phyloP scores from a whole-genome alignment of 2,113 vertebrate species.

The Sprattus sprattus region DNA sequence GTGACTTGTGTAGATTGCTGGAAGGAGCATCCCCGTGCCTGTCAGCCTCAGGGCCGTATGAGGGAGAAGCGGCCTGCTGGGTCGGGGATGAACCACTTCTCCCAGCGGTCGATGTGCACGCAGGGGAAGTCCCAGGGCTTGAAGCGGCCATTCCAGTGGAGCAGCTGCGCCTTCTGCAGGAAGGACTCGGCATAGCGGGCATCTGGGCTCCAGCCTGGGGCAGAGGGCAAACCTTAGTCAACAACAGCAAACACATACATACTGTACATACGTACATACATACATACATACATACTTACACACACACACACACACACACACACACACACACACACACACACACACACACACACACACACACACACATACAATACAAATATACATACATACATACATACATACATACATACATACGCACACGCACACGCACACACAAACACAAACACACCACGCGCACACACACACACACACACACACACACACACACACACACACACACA shows the following conservation, averaged over 20 bases:
- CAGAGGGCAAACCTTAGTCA: background rate
- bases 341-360: too few species aligned
- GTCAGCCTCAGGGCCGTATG: conserved; percentile 69
- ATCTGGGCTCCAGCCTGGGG: conserved; percentile 89
- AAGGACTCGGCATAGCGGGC: conserved; percentile 78
- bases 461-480: background rate
- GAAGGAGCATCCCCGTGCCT: background rate
- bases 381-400: too few species aligned
- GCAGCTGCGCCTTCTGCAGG: conserved; percentile 84
- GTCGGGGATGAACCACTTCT: conserved; percentile 94
- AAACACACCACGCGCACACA: too few species aligned
- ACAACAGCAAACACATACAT: background rate
- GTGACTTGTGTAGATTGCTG: background rate
- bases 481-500: background rate
- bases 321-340: background rate
- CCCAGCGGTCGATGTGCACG: conserved; percentile 87
- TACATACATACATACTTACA: too few species aligned
- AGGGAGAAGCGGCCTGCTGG: conserved; percentile 83
- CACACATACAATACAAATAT: background rate
- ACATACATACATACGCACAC: too few species aligned
- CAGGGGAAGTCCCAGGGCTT: conserved; percentile 91
- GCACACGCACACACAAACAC: too few species aligned
- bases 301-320: too few species aligned
- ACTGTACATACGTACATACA: too few species aligned
- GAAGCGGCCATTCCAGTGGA: conserved; percentile 94